Conservation (phyloP, 2,888 invertebrate genomes). For the Drosophila testacea region DNA sequence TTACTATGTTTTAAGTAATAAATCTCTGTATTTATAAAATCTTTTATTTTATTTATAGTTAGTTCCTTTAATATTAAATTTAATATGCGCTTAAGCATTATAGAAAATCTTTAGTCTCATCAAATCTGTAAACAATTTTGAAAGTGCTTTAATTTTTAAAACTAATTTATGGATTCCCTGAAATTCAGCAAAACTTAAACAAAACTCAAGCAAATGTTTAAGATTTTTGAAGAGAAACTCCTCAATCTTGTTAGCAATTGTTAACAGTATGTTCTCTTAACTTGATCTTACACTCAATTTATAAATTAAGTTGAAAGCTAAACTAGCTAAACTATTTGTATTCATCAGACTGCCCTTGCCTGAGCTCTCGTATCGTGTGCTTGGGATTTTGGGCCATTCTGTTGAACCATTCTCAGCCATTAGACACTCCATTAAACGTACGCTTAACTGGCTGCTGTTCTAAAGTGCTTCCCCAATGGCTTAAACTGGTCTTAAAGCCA, state of each 20-base stretch:
- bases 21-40: no score
- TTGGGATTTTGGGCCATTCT: slow-evolving; percentile 22
- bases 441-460: slow-evolving; percentile 44
- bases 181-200: no score
- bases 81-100: no score
- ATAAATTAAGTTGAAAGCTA: slow-evolving; percentile 8
- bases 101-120: no score
- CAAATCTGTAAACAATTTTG: no score
- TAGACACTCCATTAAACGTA: slow-evolving; percentile 55
- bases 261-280: neutral
- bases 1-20: no score
- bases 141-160: no score
- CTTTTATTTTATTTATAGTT: no score
- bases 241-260: slow-evolving; percentile 9
- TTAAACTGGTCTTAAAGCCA: slow-evolving; percentile 41
- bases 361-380: neutral
- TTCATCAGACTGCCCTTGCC: slow-evolving; percentile 27
- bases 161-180: no score
- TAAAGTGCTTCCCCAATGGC: slow-evolving; percentile 43
- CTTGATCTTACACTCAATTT: neutral
- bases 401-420: slow-evolving; percentile 32
- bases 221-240: neutral
- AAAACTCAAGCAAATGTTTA: no score
- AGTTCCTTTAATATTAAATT: no score
- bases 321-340: slow-evolving; percentile 37